Base-by-base conservation (phyloP, 2,113 vertebrate species). In the Peromyscus maniculatus region DNA sequence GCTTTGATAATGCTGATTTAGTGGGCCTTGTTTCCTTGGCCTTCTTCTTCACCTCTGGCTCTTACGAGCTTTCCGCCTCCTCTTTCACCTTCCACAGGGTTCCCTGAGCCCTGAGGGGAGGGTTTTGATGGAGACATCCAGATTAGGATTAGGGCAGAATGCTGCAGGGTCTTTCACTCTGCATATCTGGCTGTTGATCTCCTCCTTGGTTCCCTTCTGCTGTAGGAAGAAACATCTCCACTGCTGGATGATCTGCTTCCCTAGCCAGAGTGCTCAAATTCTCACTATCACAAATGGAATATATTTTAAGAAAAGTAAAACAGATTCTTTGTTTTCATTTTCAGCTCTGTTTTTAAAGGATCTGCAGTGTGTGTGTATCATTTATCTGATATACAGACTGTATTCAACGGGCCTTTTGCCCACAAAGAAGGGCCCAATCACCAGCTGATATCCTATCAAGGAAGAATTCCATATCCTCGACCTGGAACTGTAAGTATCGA, bases 391-490 rank as follows among this genome's bases (percentile, higher is more conserved):
- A 99, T 99, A 98, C 99, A 99, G 98, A 99, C 99, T 0, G 99
- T 99, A 91, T 99, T 99, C 98, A 99, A 99, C 52, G 99, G 99
- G 24, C 99, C 99, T 15, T 99, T 99, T 96, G 99, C 99, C 26
- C 99, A 99, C 98, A 99, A 99, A 96, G 99, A 99, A 89, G 99
- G 99, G 7, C 99, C 99, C 72, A 99, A 99, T 98, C 99, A 99
- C 89, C 99, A 99, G 97, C 99, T 99, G 98, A 99, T 99, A 97
- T 99, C 99, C 43, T 99, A 99, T 98, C 99, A 99, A 98, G 99
- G 99, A 16, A 99, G 99, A 97, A 99, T 99, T 97, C 99, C 99
- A 0, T 99, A 99, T 93, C 99, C 99, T 0, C 98, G 99, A 16
- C 99, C 99, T 39, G 99, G 99, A 96, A 99, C 99, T 0, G 99